Conservation (phyloP, 2,113 vertebrate genomes). For the Charadrius vociferus region DNA sequence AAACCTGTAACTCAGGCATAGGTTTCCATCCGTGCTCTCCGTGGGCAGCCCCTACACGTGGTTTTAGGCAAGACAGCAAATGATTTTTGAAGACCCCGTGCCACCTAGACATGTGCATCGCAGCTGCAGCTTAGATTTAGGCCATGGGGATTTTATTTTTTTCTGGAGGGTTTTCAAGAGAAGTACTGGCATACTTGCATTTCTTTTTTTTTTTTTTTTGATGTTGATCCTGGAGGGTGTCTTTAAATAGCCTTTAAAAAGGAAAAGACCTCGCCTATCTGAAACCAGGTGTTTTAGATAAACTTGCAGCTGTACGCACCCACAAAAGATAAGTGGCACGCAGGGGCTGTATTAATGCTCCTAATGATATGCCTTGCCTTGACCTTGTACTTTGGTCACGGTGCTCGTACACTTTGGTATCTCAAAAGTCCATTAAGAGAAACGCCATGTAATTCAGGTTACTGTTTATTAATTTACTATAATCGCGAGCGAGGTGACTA, state of each 20-base stretch:
- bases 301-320: not conserved
- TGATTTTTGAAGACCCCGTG: not conserved
- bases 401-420: not conserved
- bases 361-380: not conserved
- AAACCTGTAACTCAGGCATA: rapidly evolving
- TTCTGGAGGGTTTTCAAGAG: not conserved
- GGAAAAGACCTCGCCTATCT: not conserved
- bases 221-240: conserved; percentile 14
- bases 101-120: not conserved
- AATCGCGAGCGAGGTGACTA: not conserved
- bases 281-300: conserved; percentile 9
- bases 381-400: not conserved
- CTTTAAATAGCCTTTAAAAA: not conserved
- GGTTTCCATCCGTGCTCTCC: not conserved
- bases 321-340: not conserved
- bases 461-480: not conserved
- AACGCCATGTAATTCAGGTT: not conserved
- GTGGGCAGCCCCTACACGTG: not conserved
- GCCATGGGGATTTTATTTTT: not conserved
- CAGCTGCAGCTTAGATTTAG: conserved; percentile 3
- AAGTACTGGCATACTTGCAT: not conserved
- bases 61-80: not conserved
- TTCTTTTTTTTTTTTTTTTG: not conserved
- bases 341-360: not conserved
- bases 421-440: not conserved